These are phyloP conservation scores for Drosophila rufa DNA, from an alignment of 1,140 invertebrate genomes.

Conservation along the genomic window DNA sequence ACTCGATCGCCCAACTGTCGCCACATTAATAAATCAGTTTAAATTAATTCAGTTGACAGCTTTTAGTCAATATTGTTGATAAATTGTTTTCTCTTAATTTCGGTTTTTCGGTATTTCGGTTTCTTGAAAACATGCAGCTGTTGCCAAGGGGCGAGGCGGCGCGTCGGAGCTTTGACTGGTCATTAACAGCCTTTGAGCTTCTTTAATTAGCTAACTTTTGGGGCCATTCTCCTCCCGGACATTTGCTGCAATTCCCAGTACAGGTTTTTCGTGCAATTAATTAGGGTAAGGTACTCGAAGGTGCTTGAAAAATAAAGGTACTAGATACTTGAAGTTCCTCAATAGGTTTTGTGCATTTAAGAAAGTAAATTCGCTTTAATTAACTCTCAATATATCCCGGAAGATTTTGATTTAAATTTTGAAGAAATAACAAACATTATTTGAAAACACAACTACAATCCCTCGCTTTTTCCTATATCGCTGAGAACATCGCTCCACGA, in stretches of 20 bases:
- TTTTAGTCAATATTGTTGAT: slow-evolving; percentile 48
- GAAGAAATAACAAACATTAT: too few species aligned
- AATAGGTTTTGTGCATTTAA: neutral
- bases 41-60: slow-evolving; percentile 63
- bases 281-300: neutral
- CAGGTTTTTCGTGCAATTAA: neutral
- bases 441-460: slow-evolving; percentile 4
- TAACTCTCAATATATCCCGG: neutral
- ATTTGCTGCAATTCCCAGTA: neutral
- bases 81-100: slow-evolving; percentile 45
- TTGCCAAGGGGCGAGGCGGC: slow-evolving; percentile 21
- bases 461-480: slow-evolving; percentile 16
- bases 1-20: slow-evolving; percentile 56
- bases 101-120: slow-evolving; percentile 18
- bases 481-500: slow-evolving; percentile 36
- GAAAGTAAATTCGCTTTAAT: neutral
- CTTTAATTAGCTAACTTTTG: slow-evolving; percentile 31
- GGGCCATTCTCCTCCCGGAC: neutral
- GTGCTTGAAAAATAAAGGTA: neutral
- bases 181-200: slow-evolving; percentile 27
- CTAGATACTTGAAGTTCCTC: neutral
- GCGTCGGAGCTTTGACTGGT: neutral
- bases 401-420: neutral
- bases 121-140: slow-evolving; percentile 32
- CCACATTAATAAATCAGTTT: slow-evolving; percentile 73